These are phyloP conservation scores for Caenorhabditis tropicalis DNA, from an alignment of 1,140 invertebrate genomes.

Conservation along the genomic window DNA sequence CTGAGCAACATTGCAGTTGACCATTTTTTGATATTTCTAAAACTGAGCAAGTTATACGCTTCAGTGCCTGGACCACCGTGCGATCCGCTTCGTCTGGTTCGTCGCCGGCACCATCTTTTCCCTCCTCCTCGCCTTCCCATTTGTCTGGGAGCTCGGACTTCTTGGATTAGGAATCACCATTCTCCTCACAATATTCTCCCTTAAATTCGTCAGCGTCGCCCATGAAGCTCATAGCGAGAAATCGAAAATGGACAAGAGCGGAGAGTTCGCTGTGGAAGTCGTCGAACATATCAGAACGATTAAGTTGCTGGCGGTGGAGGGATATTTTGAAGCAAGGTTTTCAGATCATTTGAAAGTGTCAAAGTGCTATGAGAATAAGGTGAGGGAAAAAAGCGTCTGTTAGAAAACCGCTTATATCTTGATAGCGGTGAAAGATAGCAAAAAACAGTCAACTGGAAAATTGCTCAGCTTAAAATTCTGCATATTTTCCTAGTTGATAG, in stretches of 20 bases:
- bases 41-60: too few species aligned
- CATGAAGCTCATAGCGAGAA: slow-evolving; percentile 10
- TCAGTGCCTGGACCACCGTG: slow-evolving; percentile 75
- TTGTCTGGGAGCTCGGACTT: slow-evolving; percentile 24
- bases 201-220: not conserved
- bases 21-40: too few species aligned
- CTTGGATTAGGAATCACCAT: not conserved
- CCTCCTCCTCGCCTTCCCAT: slow-evolving; percentile 62
- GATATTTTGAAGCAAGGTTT: slow-evolving; percentile 44
- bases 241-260: slow-evolving; percentile 28
- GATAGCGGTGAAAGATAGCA: too few species aligned
- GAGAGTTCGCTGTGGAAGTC: slow-evolving; percentile 52
- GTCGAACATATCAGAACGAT: slow-evolving; percentile 55
- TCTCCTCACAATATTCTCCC: not conserved
- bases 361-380: not conserved
- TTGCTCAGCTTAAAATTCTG: too few species aligned
- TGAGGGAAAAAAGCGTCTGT: not conserved
- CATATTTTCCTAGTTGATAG: too few species aligned
- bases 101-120: slow-evolving; percentile 71
- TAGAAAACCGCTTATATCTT: too few species aligned
- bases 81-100: slow-evolving; percentile 72
- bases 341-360: not conserved
- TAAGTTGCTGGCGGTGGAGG: slow-evolving; percentile 49
- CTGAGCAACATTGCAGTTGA: too few species aligned
- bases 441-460: too few species aligned